Percentiles rank a stretch among this genome's conserved stretches.
Conservation (phyloP, 2,888 invertebrate species). For the Phlogophora meticulosa region DNA sequence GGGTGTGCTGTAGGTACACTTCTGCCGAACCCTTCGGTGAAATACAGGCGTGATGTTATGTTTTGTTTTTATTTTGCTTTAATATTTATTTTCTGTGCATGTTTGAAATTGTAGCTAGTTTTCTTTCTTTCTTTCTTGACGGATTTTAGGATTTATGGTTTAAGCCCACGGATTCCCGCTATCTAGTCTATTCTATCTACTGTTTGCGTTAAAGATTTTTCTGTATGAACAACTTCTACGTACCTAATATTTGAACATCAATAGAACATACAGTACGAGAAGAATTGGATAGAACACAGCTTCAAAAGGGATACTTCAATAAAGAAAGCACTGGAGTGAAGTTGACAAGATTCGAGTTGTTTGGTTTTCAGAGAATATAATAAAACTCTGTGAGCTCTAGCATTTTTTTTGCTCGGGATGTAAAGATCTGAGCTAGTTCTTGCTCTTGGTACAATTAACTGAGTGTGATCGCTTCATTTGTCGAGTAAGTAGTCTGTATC, state of each 20-base stretch:
- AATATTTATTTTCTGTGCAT: too few species aligned
- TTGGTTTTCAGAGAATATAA: neutral
- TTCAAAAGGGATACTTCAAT: slow-evolving; percentile 23
- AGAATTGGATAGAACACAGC: neutral
- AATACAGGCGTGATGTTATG: too few species aligned
- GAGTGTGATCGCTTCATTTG: too few species aligned
- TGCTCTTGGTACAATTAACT: too few species aligned
- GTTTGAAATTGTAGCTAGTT: too few species aligned
- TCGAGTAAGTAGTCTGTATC: too few species aligned
- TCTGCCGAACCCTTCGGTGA: too few species aligned
- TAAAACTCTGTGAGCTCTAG: neutral
- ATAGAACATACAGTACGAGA: slow-evolving; percentile 16
- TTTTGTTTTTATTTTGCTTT: too few species aligned
- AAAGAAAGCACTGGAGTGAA: slow-evolving; percentile 5
- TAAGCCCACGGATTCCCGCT: neutral
- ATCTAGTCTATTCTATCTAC: too few species aligned
- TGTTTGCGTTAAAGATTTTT: slow-evolving; percentile 9
- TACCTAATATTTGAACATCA: slow-evolving; percentile 22
- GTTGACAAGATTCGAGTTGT: slow-evolving; percentile 4
- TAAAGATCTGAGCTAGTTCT: neutral
- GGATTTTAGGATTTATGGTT: slow-evolving; percentile 11
- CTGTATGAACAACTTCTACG: neutral
- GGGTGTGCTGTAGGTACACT: too few species aligned
- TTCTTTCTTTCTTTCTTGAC: too few species aligned
- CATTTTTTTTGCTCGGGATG: neutral